A percentile compares a stretch with the other conserved stretches of the same genome.
Evolutionary conservation across 2,797 vertebrate genomes (phyloP).

Genomic region (Setipinna tenuifilis): DNA sequence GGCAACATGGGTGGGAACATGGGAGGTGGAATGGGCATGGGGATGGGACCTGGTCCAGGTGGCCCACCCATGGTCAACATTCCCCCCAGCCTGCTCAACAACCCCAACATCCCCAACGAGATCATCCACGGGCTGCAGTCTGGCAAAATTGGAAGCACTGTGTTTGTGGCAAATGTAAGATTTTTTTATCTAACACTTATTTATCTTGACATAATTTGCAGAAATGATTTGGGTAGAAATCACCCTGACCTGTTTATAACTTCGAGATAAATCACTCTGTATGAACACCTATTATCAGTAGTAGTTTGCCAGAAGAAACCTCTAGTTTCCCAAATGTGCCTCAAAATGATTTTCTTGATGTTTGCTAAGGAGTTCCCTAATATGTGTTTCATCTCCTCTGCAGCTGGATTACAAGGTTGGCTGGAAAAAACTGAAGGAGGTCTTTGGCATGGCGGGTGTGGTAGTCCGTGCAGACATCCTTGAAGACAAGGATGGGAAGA

Average conservation of each 20-base stretch:
- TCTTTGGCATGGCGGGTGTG: slow-evolving; percentile 93
- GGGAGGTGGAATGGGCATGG: slow-evolving; percentile 77
- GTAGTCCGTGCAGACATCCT: slow-evolving; percentile 92
- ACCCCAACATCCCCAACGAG: slow-evolving; percentile 95
- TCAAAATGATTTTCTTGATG: neutral
- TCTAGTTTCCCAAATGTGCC: too few relatives aligned
- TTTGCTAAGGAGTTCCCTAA: neutral
- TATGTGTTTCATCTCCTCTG: slow-evolving; percentile 5
- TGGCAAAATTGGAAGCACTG: slow-evolving; percentile 91
- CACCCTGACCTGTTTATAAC: neutral
- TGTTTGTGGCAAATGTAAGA: slow-evolving; percentile 95
- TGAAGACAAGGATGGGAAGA: slow-evolving; percentile 97
- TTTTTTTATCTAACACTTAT: too few relatives aligned
- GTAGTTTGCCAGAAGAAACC: too few relatives aligned
- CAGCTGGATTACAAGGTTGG: slow-evolving; percentile 98
- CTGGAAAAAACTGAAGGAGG: slow-evolving; percentile 99
- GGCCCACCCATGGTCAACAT: slow-evolving; percentile 84
- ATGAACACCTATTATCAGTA: too few relatives aligned
- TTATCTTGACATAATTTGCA: too few relatives aligned
- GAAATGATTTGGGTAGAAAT: too few relatives aligned
- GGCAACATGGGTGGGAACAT: slow-evolving; percentile 71
- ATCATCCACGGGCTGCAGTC: slow-evolving; percentile 95
- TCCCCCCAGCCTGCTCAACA: slow-evolving; percentile 93
- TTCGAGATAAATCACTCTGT: too few relatives aligned
- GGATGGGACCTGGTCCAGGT: slow-evolving; percentile 85